phyloP scores from a whole-genome alignment of 2,113 vertebrate species.

The Cebidichthys violaceus region DNA sequence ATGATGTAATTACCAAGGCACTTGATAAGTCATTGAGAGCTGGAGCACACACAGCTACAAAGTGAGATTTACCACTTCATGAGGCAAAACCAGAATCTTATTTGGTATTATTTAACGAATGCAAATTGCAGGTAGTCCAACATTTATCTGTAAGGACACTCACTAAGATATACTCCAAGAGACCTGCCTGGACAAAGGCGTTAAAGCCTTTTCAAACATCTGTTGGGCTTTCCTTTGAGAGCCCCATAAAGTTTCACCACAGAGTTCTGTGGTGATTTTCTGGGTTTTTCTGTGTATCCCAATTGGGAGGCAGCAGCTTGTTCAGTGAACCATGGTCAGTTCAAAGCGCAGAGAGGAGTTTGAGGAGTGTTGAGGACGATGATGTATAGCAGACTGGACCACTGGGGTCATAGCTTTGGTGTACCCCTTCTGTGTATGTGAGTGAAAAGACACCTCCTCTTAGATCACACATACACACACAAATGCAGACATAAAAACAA shows the following conservation, averaged over 20 bases:
- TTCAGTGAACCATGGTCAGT: constrained; percentile 79
- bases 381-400: constrained; percentile 81
- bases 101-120: constrained; percentile 44
- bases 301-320: constrained; percentile 75
- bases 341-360: constrained; percentile 80
- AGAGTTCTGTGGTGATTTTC: constrained; percentile 75
- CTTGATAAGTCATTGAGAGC: constrained; percentile 82
- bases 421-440: constrained; percentile 36
- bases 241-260: constrained; percentile 78
- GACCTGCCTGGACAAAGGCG: constrained; percentile 46
- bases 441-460: constrained; percentile 17
- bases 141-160: constrained; percentile 21
- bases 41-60: constrained; percentile 33
- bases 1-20: constrained; percentile 83
- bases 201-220: constrained; percentile 70
- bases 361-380: constrained; percentile 70
- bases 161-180: constrained; percentile 20
- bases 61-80: constrained; percentile 52
- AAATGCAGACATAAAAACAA: constrained; percentile 36
- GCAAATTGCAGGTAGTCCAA: constrained; percentile 29
- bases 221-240: constrained; percentile 78
- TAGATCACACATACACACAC: constrained; percentile 8
- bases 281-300: constrained; percentile 70
- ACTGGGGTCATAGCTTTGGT: constrained; percentile 74
- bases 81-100: constrained; percentile 32